phyloP scores from a whole-genome alignment of 2,797 vertebrate genomes.

The Denticeps clupeoides region DNA sequence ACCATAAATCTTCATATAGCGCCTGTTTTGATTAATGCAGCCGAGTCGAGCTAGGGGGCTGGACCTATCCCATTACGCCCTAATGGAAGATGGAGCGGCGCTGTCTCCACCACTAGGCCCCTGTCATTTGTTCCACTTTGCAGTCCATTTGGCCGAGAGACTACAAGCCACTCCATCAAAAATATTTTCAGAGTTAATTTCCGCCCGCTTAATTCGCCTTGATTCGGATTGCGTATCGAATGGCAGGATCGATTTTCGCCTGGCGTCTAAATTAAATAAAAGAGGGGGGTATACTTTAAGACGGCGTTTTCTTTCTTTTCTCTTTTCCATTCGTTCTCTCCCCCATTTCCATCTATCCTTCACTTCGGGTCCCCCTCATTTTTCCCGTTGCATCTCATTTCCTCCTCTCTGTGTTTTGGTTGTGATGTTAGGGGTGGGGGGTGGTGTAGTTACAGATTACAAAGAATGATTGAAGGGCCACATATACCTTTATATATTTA shows the following conservation, averaged over 20 bases:
- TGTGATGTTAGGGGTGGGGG: constrained; percentile 45
- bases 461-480: constrained; percentile 38
- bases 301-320: constrained; percentile 70
- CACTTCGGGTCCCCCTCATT: constrained; percentile 49
- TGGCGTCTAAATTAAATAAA: constrained; percentile 92
- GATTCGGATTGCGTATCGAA: constrained; percentile 91
- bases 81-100: constrained; percentile 97
- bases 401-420: constrained; percentile 52
- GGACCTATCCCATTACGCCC: constrained; percentile 92
- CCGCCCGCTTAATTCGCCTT: constrained; percentile 89
- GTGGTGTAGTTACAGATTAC: constrained; percentile 54
- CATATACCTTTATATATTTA: constrained; percentile 53
- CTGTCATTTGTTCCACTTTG: constrained; percentile 98
- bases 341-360: constrained; percentile 48
- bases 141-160: constrained; percentile 93
- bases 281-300: constrained; percentile 70
- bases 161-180: constrained; percentile 91
- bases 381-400: constrained; percentile 62
- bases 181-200: constrained; percentile 96
- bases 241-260: constrained; percentile 91
- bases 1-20: constrained; percentile 98
- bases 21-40: constrained; percentile 87
- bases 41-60: constrained; percentile 84
- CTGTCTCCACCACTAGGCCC: constrained; percentile 92
- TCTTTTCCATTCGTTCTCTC: constrained; percentile 37